Conservation (phyloP, 2,888 invertebrate genomes). For the Uropetala carovei region DNA sequence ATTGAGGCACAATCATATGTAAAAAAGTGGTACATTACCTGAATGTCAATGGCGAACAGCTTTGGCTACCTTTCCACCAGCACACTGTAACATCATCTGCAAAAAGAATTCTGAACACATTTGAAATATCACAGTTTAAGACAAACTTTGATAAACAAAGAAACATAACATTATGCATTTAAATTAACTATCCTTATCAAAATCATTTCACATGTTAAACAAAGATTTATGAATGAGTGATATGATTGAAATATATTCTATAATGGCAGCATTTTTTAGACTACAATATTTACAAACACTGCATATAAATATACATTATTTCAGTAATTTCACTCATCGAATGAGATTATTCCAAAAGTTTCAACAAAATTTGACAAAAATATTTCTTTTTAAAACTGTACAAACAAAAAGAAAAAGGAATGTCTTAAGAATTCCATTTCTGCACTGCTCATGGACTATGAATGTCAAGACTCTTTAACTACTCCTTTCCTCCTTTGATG, state of each 20-base stretch:
- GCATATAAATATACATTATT: constrained; percentile 3
- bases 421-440: constrained; percentile 42
- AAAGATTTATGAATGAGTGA: not conserved
- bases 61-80: not conserved
- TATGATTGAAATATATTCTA: not conserved
- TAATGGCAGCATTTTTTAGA: not conserved
- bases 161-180: not conserved
- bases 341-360: not conserved
- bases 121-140: constrained; percentile 54
- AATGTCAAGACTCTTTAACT: constrained; percentile 2
- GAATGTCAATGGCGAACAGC: constrained; percentile 3
- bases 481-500: constrained; percentile 70
- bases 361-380: constrained; percentile 31
- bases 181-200: constrained; percentile 17
- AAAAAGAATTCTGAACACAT: constrained; percentile 60
- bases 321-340: constrained; percentile 18
- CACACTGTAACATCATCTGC: constrained; percentile 39
- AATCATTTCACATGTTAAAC: constrained; percentile 6
- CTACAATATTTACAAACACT: not conserved
- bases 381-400: not conserved
- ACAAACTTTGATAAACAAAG: not conserved
- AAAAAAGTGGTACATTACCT: constrained; percentile 38
- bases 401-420: constrained; percentile 7
- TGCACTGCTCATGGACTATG: constrained; percentile 30
- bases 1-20: not conserved